These are phyloP conservation scores for Erynnis tages DNA, from an alignment of 2,888 invertebrate genomes.

Conservation along the genomic window DNA sequence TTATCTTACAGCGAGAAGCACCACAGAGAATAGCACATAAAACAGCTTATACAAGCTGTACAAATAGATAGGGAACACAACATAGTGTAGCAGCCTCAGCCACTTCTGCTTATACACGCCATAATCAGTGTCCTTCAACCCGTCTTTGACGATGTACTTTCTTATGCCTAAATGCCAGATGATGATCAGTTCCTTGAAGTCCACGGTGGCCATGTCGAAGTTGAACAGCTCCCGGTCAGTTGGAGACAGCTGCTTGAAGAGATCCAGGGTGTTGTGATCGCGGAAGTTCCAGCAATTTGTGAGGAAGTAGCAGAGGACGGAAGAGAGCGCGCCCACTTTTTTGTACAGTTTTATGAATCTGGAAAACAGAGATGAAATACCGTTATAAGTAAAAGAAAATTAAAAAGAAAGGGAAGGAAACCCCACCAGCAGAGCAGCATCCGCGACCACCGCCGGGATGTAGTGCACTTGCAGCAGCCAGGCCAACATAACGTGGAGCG, in stretches of 20 bases:
- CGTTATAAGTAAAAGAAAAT: neutral
- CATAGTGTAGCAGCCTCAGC: neutral
- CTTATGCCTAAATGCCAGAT: neutral
- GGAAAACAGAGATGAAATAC: neutral
- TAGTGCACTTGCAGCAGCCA: too few species aligned
- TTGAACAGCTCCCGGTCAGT: neutral
- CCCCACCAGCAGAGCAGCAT: too few species aligned
- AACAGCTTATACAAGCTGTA: neutral
- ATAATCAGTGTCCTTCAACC: neutral
- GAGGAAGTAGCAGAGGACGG: neutral
- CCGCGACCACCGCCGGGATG: too few species aligned
- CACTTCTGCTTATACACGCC: neutral
- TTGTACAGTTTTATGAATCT: constrained; percentile 1
- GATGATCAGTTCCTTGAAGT: neutral
- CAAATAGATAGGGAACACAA: neutral
- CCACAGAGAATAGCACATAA: neutral
- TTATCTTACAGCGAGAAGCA: too few species aligned
- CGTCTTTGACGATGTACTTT: neutral
- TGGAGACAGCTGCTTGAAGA: neutral
- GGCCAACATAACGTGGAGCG: too few species aligned
- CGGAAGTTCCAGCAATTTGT: neutral
- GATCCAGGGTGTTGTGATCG: neutral
- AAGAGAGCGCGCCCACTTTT: neutral
- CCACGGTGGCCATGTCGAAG: neutral
- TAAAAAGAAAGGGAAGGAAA: too few species aligned